phyloP scores from a whole-genome alignment of 2,888 invertebrate species.

The Leptarthrus brevirostris region DNA sequence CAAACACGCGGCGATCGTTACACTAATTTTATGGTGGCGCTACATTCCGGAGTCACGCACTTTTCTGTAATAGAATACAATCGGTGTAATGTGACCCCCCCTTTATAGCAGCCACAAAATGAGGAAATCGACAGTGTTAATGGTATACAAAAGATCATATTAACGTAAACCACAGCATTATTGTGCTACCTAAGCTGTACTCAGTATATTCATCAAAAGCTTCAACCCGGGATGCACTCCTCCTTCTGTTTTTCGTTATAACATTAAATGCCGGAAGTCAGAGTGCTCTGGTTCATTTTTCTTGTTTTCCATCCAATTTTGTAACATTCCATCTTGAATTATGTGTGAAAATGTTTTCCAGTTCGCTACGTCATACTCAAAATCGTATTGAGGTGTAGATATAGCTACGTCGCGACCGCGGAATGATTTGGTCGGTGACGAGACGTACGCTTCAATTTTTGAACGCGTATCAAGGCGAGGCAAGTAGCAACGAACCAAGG shows the following conservation, averaged over 20 bases:
- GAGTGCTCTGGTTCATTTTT: conserved; percentile 22
- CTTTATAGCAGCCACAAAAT: not conserved
- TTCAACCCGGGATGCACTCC: not conserved
- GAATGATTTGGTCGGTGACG: too few species aligned
- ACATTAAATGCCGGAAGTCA: conserved; percentile 41
- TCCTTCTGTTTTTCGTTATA: not conserved
- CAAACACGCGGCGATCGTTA: conserved; percentile 16
- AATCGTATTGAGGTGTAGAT: not conserved
- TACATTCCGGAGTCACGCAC: conserved; percentile 29
- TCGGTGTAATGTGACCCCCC: not conserved
- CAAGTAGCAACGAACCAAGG: not conserved
- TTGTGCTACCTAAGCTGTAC: not conserved
- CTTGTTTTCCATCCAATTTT: conserved; percentile 29
- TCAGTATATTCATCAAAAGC: not conserved
- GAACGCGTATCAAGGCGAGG: too few species aligned
- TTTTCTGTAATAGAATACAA: not conserved
- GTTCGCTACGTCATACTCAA: conserved; percentile 38
- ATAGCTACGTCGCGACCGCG: not conserved
- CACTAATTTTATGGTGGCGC: conserved; percentile 25
- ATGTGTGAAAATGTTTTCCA: conserved; percentile 55
- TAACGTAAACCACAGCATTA: conserved; percentile 25
- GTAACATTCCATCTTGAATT: conserved; percentile 52
- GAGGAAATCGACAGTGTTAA: conserved; percentile 6
- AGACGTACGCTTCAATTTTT: too few species aligned
- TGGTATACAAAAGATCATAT: conserved; percentile 17